Conservation (phyloP, 2,888 invertebrate genomes). For the Chouioia cunea region DNA sequence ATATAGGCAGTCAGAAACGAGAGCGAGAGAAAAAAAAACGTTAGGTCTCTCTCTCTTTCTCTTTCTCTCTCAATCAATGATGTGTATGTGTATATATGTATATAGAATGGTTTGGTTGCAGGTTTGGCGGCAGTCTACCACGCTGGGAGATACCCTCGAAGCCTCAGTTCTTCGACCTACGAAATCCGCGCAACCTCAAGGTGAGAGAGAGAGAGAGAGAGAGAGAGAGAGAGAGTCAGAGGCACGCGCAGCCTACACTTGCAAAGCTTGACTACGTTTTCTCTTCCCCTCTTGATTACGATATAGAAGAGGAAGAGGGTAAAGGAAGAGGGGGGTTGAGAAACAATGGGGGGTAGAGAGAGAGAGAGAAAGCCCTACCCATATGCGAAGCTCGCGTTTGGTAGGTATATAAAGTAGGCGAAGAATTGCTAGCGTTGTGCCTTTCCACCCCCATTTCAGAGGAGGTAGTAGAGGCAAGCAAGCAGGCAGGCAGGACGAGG, state of each 20-base stretch:
- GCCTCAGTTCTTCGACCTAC: conserved; percentile 63
- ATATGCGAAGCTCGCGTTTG: conserved; percentile 44
- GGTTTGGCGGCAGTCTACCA: conserved; percentile 43
- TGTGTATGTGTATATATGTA: background rate
- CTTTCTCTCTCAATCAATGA: background rate
- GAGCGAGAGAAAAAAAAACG: background rate
- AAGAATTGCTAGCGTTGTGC: conserved; percentile 45
- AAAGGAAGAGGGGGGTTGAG: conserved; percentile 43
- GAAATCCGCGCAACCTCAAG: conserved; percentile 67
- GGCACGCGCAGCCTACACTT: too few species aligned
- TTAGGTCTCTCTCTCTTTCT: background rate
- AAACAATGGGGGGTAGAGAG: conserved; percentile 43
- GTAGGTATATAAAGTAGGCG: conserved; percentile 39
- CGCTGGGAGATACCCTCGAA: conserved; percentile 59
- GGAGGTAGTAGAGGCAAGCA: conserved; percentile 21
- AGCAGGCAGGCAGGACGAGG: background rate
- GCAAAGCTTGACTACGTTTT: too few species aligned
- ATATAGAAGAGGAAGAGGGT: too few species aligned
- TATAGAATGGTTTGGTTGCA: conserved; percentile 10
- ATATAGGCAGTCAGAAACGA: background rate
- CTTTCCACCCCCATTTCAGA: conserved; percentile 46
- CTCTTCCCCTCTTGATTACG: too few species aligned
- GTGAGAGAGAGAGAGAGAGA: conserved; percentile 56
- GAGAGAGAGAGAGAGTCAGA: too few species aligned
- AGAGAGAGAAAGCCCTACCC: conserved; percentile 48